Evolutionary conservation across 1,140 invertebrate genomes (phyloP).

Genomic region (Habropoda laboriosa): DNA sequence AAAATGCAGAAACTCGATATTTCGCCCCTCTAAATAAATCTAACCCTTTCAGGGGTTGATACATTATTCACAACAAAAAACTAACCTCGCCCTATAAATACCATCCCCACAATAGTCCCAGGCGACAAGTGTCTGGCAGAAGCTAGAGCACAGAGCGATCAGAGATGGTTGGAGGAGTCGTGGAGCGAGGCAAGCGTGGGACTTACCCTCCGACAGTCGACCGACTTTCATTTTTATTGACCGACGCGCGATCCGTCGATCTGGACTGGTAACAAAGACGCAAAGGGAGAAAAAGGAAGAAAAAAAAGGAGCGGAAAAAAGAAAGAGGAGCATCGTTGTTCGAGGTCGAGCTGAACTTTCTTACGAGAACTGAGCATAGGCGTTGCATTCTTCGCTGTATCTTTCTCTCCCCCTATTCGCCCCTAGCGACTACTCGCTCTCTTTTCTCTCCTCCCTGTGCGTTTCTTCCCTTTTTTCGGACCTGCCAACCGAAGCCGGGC

Average conservation of each 20-base stretch:
- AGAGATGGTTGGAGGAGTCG: conserved; percentile 2
- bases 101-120: too few species aligned
- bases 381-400: conserved; percentile 30
- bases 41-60: too few species aligned
- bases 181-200: conserved; percentile 7
- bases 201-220: conserved; percentile 35
- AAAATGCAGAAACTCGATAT: too few species aligned
- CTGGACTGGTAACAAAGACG: background rate
- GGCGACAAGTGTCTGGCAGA: background rate
- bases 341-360: conserved; percentile 53
- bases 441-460: conserved; percentile 30
- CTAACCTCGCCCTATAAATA: too few species aligned
- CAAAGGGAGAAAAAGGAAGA: background rate
- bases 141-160: background rate
- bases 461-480: conserved; percentile 51
- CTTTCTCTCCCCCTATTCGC: background rate
- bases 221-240: conserved; percentile 66
- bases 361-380: conserved; percentile 12
- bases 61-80: too few species aligned
- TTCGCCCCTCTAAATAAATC: too few species aligned
- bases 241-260: conserved; percentile 58
- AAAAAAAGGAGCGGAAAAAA: conserved; percentile 19
- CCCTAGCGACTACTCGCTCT: conserved; percentile 12
- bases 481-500: conserved; percentile 60
- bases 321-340: conserved; percentile 10